phyloP scores from a whole-genome alignment of 2,888 invertebrate species.

The Helicoverpa assulta region DNA sequence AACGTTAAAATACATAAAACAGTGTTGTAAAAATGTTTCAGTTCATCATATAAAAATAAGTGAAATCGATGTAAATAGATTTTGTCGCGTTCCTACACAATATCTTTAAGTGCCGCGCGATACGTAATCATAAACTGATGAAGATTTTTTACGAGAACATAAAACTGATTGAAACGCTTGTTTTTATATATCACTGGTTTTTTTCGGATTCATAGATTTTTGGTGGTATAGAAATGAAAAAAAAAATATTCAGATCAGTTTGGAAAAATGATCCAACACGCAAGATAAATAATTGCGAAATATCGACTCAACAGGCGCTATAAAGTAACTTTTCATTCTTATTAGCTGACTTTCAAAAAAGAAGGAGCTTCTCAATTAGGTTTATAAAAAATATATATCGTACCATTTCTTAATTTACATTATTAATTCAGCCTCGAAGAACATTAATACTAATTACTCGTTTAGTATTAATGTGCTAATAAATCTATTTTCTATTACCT shows the following conservation, averaged over 20 bases:
- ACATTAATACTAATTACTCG: too few species aligned
- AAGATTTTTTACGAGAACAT: slow-evolving; percentile 68
- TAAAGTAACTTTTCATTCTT: too few species aligned
- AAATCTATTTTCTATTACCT: background rate
- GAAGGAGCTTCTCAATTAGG: too few species aligned
- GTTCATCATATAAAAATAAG: slow-evolving; percentile 50
- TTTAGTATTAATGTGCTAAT: background rate
- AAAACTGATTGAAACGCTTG: slow-evolving; percentile 60
- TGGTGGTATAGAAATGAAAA: background rate
- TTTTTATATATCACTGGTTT: slow-evolving; percentile 23
- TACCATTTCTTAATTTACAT: too few species aligned
- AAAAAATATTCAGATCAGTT: background rate
- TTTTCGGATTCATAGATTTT: slow-evolving; percentile 11
- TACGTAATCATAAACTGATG: slow-evolving; percentile 52
- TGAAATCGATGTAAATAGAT: slow-evolving; percentile 47
- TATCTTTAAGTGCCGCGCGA: slow-evolving; percentile 61
- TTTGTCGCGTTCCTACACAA: slow-evolving; percentile 46
- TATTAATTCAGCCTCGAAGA: too few species aligned
- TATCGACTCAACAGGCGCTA: too few species aligned
- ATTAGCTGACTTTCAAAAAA: too few species aligned
- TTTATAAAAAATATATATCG: too few species aligned
- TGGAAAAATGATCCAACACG: too few species aligned
- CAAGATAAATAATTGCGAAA: too few species aligned
- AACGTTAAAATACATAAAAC: background rate
- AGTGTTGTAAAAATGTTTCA: slow-evolving; percentile 5